Evolutionary conservation across 2,113 vertebrate genomes (phyloP).

Genomic region (Athene cunicularia): DNA sequence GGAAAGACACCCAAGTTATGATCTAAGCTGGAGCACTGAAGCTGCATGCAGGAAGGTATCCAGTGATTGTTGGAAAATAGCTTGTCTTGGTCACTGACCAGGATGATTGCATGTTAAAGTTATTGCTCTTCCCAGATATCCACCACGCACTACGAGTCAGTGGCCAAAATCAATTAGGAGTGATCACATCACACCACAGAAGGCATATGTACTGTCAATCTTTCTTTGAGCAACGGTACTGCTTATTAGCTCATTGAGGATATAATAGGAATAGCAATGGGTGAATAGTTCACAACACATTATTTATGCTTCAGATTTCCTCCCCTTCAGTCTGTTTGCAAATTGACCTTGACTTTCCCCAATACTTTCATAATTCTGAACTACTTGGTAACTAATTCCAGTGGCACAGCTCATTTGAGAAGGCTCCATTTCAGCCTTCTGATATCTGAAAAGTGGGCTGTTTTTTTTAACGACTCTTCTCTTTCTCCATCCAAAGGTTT

Average conservation of each 20-base stretch:
- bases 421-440: neutral
- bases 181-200: neutral
- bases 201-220: neutral
- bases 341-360: neutral
- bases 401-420: neutral
- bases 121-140: slow-evolving; percentile 58
- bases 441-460: neutral
- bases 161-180: slow-evolving; percentile 48
- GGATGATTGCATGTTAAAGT: slow-evolving; percentile 67
- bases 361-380: neutral
- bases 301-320: neutral
- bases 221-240: neutral
- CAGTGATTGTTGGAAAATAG: slow-evolving; percentile 44
- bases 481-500: neutral
- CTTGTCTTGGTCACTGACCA: slow-evolving; percentile 54
- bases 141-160: neutral
- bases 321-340: neutral
- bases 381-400: neutral
- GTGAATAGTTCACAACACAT: slow-evolving; percentile 10
- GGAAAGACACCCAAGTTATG: neutral
- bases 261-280: neutral
- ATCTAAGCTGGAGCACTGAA: neutral
- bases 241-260: neutral
- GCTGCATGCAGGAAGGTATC: neutral
- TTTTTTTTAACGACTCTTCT: neutral